Conservation (phyloP, 64 coral and sea anemone genomes). For the Astreopora myriophthalma region DNA sequence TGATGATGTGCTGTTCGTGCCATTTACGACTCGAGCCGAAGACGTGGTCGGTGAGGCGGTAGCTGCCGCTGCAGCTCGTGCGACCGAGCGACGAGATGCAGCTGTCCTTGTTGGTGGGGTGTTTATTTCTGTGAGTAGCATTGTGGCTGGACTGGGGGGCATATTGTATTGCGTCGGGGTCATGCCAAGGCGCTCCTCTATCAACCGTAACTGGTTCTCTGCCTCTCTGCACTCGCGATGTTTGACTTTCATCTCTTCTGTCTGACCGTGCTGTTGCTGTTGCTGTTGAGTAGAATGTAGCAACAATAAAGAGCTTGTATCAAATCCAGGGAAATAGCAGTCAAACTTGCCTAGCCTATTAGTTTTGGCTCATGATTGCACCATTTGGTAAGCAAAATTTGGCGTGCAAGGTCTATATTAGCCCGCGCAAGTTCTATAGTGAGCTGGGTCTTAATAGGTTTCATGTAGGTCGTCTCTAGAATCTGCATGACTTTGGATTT, state of each 20-base stretch:
- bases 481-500: too few species aligned
- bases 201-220: slow-evolving; percentile 90
- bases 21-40: slow-evolving; percentile 65
- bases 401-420: too few species aligned
- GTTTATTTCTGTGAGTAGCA: slow-evolving; percentile 94
- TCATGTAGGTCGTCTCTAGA: too few species aligned
- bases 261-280: slow-evolving; percentile 89
- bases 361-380: too few species aligned
- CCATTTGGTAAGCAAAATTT: too few species aligned
- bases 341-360: too few species aligned
- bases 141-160: slow-evolving; percentile 94
- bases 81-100: slow-evolving; percentile 24
- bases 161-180: slow-evolving; percentile 97
- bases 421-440: too few species aligned
- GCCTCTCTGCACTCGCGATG: slow-evolving; percentile 94
- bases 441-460: too few species aligned
- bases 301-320: too few species aligned
- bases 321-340: too few species aligned
- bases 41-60: slow-evolving; percentile 4
- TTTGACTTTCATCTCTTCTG: slow-evolving; percentile 93
- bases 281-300: slow-evolving; percentile 36
- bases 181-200: slow-evolving; percentile 95
- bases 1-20: slow-evolving; percentile 9
- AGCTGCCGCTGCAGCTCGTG: slow-evolving; percentile 24
- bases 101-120: slow-evolving; percentile 70